Percentiles rank a stretch among this genome's conserved stretches.
These are phyloP conservation scores for Diogma glabrata DNA, from an alignment of 2,888 invertebrate species.

Conservation along the genomic window DNA sequence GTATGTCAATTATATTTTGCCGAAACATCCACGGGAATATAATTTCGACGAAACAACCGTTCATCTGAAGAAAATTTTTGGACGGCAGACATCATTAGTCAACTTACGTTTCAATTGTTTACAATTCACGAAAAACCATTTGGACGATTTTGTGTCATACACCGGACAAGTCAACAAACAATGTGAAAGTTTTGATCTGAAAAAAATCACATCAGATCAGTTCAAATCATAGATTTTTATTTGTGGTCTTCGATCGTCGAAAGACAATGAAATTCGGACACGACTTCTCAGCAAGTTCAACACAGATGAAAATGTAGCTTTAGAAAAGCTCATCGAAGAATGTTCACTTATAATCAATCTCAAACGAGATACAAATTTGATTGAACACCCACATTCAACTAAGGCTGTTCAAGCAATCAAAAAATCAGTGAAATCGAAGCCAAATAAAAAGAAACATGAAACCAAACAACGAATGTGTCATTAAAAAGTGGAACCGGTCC, in stretches of 20 bases:
- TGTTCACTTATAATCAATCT: slow-evolving; percentile 18
- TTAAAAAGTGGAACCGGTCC: no score
- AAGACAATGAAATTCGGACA: slow-evolving; percentile 16
- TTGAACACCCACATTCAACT: slow-evolving; percentile 12
- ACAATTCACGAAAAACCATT: no score
- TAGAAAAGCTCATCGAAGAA: slow-evolving; percentile 9
- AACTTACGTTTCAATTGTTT: no score
- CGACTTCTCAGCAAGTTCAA: slow-evolving; percentile 17
- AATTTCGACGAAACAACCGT: no score
- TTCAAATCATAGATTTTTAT: slow-evolving; percentile 20
- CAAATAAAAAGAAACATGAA: slow-evolving; percentile 6
- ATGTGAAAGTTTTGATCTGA: no score
- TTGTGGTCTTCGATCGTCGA: slow-evolving; percentile 16
- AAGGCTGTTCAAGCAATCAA: not conserved
- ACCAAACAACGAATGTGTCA: slow-evolving; percentile 4
- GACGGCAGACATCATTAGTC: no score
- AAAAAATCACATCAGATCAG: slow-evolving; percentile 17
- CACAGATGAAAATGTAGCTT: not conserved
- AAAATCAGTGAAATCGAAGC: not conserved
- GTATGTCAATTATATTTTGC: no score
- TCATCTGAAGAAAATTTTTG: no score
- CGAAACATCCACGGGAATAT: no score
- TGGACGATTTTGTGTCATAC: no score
- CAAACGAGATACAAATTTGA: slow-evolving; percentile 17
- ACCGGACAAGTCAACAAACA: no score